Evolutionary conservation across 1,140 invertebrate genomes (phyloP).

Genomic region (Euglossa dilemma): DNA sequence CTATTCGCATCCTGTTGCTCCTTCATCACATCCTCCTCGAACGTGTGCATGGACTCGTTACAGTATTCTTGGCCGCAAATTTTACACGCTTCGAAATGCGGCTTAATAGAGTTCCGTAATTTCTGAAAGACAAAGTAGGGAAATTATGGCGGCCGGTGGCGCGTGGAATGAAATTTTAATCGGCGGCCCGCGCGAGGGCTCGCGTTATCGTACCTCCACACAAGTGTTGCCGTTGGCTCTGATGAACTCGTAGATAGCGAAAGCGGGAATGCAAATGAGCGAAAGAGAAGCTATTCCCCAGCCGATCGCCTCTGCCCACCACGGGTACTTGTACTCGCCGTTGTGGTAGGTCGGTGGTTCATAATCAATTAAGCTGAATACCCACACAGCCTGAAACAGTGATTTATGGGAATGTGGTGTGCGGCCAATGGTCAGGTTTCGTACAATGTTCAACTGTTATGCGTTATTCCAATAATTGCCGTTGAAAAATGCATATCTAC

Average conservation of each 20-base stretch:
- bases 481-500: background rate
- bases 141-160: background rate
- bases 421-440: background rate
- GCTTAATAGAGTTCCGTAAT: constrained; percentile 83
- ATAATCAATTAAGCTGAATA: constrained; percentile 94
- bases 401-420: constrained; percentile 32
- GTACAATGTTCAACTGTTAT: background rate
- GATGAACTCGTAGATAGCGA: constrained; percentile 88
- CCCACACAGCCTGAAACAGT: constrained; percentile 88
- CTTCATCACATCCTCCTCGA: constrained; percentile 73
- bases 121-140: constrained; percentile 78
- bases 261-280: constrained; percentile 92
- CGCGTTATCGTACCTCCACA: constrained; percentile 85
- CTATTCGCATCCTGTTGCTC: constrained; percentile 72
- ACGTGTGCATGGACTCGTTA: constrained; percentile 72
- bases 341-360: constrained; percentile 91
- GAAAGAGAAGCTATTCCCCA: constrained; percentile 93
- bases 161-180: constrained; percentile 15
- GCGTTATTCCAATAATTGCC: background rate
- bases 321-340: constrained; percentile 90
- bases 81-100: constrained; percentile 84
- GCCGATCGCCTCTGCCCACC: constrained; percentile 93
- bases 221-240: constrained; percentile 88
- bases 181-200: background rate
- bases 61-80: constrained; percentile 82